These are phyloP conservation scores for Bellardia pandia DNA, from an alignment of 2,888 invertebrate genomes.

Conservation along the genomic window DNA sequence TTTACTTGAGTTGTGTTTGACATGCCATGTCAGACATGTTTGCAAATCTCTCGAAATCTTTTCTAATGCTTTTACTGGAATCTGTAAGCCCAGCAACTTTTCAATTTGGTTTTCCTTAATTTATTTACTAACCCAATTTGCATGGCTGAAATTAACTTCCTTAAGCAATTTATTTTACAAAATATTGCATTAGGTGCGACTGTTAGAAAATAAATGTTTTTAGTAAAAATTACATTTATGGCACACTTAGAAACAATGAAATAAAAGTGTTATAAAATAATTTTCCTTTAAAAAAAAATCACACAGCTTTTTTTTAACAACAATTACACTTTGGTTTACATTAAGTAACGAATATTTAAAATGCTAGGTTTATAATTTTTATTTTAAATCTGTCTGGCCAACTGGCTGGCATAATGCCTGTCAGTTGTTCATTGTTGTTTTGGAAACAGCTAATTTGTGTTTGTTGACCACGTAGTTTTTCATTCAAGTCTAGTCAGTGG, in stretches of 20 bases:
- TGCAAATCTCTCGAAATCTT: too few relatives aligned
- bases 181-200: neutral
- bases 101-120: neutral
- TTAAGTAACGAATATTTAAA: conserved; percentile 57
- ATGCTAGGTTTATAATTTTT: conserved; percentile 24
- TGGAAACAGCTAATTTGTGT: conserved; percentile 34
- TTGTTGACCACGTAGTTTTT: conserved; percentile 26
- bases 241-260: neutral
- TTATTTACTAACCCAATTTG: neutral
- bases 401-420: conserved; percentile 43
- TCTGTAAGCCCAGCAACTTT: too few relatives aligned
- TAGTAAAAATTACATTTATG: neutral
- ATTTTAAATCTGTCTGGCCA: conserved; percentile 19
- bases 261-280: conserved; percentile 15
- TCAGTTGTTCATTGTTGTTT: conserved; percentile 31
- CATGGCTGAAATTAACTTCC: conserved; percentile 26
- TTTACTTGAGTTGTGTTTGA: too few relatives aligned
- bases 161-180: neutral
- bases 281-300: conserved; percentile 8
- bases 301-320: neutral
- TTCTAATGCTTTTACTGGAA: too few relatives aligned
- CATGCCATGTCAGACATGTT: too few relatives aligned
- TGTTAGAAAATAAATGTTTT: conserved; percentile 7
- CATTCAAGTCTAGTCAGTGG: conserved; percentile 50
- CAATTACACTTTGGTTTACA: conserved; percentile 32